These are phyloP conservation scores for Vombatus ursinus DNA, from an alignment of 2,113 vertebrate species.

Conservation along the genomic window DNA sequence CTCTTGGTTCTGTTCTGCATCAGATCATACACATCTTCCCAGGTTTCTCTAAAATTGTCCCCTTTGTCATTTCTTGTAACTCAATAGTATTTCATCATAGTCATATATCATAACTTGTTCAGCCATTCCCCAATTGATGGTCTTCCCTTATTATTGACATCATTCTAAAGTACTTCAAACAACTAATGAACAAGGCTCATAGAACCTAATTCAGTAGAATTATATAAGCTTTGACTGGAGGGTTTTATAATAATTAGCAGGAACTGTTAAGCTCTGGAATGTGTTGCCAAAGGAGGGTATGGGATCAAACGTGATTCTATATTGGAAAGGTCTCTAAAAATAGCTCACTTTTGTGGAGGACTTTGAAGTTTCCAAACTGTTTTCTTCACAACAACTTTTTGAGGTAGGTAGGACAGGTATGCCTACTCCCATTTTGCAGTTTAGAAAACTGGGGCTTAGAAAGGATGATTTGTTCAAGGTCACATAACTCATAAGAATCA, in stretches of 20 bases:
- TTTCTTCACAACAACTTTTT: background rate
- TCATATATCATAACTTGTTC: no score
- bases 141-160: background rate
- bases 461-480: background rate
- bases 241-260: background rate
- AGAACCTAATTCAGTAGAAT: background rate
- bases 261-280: background rate
- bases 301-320: background rate
- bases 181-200: background rate
- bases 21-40: background rate
- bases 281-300: background rate
- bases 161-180: background rate
- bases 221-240: background rate
- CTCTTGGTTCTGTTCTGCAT: background rate
- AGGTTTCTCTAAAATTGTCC: no score
- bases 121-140: no score
- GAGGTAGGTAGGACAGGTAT: background rate
- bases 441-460: background rate
- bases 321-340: background rate
- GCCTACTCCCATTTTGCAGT: background rate
- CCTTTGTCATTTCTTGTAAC: no score
- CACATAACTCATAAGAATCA: background rate
- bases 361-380: background rate
- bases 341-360: background rate
- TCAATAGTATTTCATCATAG: no score